A percentile compares a stretch with the other conserved stretches of the same genome.
These are phyloP conservation scores for Oppia nitens DNA, from an alignment of 1,140 invertebrate species.

Conservation along the genomic window DNA sequence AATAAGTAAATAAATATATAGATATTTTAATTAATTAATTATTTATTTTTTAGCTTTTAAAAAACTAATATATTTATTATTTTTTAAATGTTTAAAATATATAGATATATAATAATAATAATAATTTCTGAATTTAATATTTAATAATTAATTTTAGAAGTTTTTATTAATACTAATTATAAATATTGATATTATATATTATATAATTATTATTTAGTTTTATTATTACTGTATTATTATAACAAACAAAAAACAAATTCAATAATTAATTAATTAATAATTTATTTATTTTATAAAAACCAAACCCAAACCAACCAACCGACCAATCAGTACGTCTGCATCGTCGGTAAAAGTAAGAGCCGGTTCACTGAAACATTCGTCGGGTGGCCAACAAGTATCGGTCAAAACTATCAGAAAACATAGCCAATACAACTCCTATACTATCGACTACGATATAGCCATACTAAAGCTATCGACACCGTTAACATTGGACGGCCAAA, in stretches of 20 bases:
- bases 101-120: no score
- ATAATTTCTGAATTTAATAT: no score
- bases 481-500: not conserved
- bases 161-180: not conserved
- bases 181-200: not conserved
- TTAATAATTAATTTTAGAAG: no score
- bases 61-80: no score
- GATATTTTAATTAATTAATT: no score
- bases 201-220: not conserved
- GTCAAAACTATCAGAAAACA: not conserved
- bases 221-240: no score
- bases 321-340: not conserved
- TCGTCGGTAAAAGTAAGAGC: not conserved
- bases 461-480: not conserved
- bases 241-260: no score
- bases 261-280: not conserved
- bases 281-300: not conserved
- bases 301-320: not conserved
- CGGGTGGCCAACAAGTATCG: not conserved
- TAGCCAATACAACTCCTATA: not conserved
- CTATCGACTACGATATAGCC: conserved; percentile 6
- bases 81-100: no score
- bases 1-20: no score
- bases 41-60: no score
- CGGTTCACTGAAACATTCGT: not conserved